Conservation (phyloP, 2,113 vertebrate species). For the Mixornis gularis region DNA sequence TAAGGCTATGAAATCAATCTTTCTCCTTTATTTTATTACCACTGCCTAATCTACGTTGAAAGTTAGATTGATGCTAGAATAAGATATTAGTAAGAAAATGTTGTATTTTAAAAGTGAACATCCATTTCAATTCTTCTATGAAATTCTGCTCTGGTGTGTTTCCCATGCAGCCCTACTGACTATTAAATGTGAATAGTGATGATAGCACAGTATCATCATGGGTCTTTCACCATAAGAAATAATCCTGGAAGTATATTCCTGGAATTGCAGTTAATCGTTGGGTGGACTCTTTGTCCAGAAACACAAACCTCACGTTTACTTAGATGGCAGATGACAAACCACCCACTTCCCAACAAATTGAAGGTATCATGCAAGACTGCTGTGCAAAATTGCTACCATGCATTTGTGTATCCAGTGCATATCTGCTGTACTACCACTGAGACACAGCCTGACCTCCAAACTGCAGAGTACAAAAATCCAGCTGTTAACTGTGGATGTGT, state of each 20-base stretch:
- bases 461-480: background rate
- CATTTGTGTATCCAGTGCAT: background rate
- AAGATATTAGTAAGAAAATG: background rate
- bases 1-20: background rate
- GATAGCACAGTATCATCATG: background rate
- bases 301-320: background rate
- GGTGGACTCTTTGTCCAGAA: background rate
- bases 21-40: background rate
- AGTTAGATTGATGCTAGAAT: background rate
- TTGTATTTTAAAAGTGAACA: background rate
- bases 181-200: background rate
- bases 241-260: background rate
- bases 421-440: background rate
- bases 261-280: background rate
- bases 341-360: background rate
- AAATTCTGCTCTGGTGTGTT: background rate
- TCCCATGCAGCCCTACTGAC: background rate
- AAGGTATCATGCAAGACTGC: background rate
- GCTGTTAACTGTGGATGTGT: accelerated
- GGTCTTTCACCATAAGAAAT: background rate
- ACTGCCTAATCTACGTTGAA: background rate
- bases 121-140: background rate
- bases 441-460: background rate
- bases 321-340: background rate
- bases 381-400: background rate